Evolutionary conservation across 2,888 invertebrate genomes (phyloP).

Genomic region (Acrocyrtus sp.): DNA sequence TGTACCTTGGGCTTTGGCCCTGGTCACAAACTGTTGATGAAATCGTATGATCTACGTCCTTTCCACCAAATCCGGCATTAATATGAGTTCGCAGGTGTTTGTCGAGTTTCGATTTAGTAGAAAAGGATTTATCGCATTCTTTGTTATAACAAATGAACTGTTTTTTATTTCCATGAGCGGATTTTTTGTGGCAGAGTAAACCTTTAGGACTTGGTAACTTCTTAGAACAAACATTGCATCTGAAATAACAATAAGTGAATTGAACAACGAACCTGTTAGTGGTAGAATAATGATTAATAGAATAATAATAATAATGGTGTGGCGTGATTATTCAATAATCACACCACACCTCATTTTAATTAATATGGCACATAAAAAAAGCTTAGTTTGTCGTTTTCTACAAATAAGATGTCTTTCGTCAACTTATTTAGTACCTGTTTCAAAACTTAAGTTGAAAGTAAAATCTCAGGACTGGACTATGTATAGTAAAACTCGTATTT

Average conservation of each 20-base stretch:
- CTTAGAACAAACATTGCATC: constrained; percentile 53
- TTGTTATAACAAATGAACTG: constrained; percentile 29
- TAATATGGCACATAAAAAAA: no score
- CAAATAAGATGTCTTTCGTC: no score
- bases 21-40: constrained; percentile 5
- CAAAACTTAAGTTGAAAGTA: no score
- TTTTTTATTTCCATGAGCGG: constrained; percentile 39
- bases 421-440: no score
- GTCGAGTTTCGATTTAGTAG: constrained; percentile 43
- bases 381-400: no score
- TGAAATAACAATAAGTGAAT: constrained; percentile 27
- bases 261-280: no score
- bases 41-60: neutral
- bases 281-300: constrained; percentile 1
- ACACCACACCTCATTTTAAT: no score
- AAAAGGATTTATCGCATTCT: constrained; percentile 44
- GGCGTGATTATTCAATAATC: no score
- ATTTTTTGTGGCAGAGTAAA: constrained; percentile 54
- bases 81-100: constrained; percentile 53
- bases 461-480: no score
- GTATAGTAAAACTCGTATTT: no score
- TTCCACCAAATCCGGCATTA: constrained; percentile 6
- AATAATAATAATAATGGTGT: constrained; percentile 1
- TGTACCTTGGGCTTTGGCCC: no score
- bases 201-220: constrained; percentile 55